Base-by-base conservation (phyloP, 1,140 invertebrate species). In the Megalopta genalis region DNA sequence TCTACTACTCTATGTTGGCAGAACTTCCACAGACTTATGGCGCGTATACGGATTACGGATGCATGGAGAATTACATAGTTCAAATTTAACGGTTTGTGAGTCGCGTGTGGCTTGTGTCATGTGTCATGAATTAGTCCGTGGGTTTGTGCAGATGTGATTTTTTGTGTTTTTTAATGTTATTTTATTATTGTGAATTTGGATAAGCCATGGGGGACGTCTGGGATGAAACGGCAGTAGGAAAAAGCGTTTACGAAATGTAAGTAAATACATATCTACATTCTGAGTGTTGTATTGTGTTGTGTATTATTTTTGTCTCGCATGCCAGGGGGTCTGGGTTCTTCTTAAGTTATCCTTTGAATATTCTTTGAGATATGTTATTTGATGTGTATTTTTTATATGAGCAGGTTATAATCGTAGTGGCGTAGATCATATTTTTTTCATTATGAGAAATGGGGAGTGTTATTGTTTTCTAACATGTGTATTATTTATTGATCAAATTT, bases 221-320 rank as follows among this genome's bases (percentile, higher is more conserved):
- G 23, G 84, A 91, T 60, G 90, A 91, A 7, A 90, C 90, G 1
- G 72, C 72, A 12, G 80, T 80, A 49, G 87, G 88, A 21, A 32
- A 88, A n/a, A 86, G 90, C 68, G 85, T 69, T 23, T 91, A 90
- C 23, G 89, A 91, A 14, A 74, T 54, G 91, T 92, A 72, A 91
- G 91, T 91, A 84, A 16, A 62, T 57, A 23, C 63, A 1, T 54
- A 46, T n/a, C n/a, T n/a, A 67, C 42, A 37, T n/a, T 49, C 46
- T 27, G 10, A 32, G 16, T 12, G 23, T 21, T 62, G n/a, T 21
- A 5, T 54, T 0, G 10, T 12, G 32, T 21, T 62, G n/a, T 21
- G 5, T 54, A 23, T 25, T 59, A 42, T 25, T 52, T 73, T 64
- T 52, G 5, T 42, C 18, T 52, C 27, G 12, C 23, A 23, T 6